A percentile compares a stretch with the other conserved stretches of the same genome.
Evolutionary conservation across 1,140 invertebrate species (phyloP).

Genomic region (Nomia melanderi): DNA sequence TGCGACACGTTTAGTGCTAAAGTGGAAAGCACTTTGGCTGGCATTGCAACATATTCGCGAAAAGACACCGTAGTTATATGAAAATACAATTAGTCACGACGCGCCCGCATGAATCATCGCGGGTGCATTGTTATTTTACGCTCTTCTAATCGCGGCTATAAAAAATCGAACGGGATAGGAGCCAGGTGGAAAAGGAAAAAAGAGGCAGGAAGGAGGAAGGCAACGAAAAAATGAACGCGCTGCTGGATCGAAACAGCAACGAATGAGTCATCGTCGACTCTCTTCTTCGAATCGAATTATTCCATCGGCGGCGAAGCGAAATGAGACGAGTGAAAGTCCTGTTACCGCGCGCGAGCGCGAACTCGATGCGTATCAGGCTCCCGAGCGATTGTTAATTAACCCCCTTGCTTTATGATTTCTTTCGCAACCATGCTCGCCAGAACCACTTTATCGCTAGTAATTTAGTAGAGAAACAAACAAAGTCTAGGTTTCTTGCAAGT

Average conservation of each 20-base stretch:
- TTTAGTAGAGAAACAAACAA: too few species aligned
- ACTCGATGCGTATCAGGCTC: constrained; percentile 37
- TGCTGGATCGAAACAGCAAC: neutral
- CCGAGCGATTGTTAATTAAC: constrained; percentile 49
- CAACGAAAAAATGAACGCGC: neutral
- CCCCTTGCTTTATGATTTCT: too few species aligned
- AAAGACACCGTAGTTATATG: neutral
- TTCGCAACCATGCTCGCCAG: too few species aligned
- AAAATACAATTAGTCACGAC: constrained; percentile 9
- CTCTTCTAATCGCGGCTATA: constrained; percentile 15
- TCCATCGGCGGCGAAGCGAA: constrained; percentile 31
- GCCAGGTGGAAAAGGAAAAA: neutral
- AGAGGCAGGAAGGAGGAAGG: neutral
- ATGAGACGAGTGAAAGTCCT: constrained; percentile 48
- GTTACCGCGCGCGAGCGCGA: neutral
- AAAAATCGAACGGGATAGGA: neutral
- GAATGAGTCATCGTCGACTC: constrained; percentile 13
- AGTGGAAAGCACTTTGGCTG: too few species aligned
- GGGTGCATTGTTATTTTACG: constrained; percentile 1
- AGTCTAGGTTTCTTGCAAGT: too few species aligned
- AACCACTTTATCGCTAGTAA: too few species aligned
- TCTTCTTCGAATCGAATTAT: constrained; percentile 40
- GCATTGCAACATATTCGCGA: too few species aligned
- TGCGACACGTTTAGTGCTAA: too few species aligned
- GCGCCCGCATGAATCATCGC: constrained; percentile 20